These are phyloP conservation scores for Cairina moschata DNA, from an alignment of 2,113 vertebrate genomes.

Conservation along the genomic window DNA sequence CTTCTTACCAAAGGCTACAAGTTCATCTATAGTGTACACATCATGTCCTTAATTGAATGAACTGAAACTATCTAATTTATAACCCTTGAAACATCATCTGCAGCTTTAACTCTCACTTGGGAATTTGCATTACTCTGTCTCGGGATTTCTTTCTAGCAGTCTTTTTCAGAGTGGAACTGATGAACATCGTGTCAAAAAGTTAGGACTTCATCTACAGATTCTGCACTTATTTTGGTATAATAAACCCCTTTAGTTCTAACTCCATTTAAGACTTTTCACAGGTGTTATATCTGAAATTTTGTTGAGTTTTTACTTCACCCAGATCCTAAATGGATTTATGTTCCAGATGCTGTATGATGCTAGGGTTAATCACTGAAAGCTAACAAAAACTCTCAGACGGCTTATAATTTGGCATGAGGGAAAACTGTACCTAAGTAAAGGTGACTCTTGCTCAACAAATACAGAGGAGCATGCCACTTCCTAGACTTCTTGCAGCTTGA, in stretches of 20 bases:
- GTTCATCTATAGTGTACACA: constrained; percentile 42
- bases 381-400: background rate
- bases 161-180: background rate
- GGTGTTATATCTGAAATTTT: background rate
- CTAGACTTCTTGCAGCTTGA: rapidly evolving
- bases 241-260: background rate
- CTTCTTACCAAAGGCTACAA: constrained; percentile 25
- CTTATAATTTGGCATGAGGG: background rate
- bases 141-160: background rate
- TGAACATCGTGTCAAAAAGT: rapidly evolving
- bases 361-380: background rate
- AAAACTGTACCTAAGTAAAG: background rate
- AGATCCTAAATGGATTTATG: background rate
- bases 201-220: background rate
- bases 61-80: constrained; percentile 36
- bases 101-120: constrained; percentile 36
- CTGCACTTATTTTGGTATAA: background rate
- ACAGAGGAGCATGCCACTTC: background rate
- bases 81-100: constrained; percentile 51
- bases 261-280: background rate
- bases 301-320: background rate
- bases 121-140: background rate
- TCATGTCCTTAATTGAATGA: constrained; percentile 9
- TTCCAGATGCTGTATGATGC: rapidly evolving
- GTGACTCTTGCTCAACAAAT: background rate